A percentile compares a stretch with the other conserved stretches of the same genome.
Evolutionary conservation across 2,113 vertebrate genomes (phyloP).

Genomic region (Paralichthys olivaceus): DNA sequence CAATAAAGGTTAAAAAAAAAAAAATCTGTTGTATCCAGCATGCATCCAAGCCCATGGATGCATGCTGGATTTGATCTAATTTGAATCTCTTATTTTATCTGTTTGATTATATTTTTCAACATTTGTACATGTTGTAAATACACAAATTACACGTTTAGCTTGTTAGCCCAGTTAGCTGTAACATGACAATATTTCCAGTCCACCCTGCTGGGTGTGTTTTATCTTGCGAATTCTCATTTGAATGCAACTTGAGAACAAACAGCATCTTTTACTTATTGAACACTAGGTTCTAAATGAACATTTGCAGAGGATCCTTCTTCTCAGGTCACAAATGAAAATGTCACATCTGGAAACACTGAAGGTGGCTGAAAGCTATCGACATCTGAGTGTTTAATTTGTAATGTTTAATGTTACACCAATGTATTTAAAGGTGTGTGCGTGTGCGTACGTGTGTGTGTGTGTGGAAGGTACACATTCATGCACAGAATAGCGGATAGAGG

Average conservation of each 20-base stretch:
- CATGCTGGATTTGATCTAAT: too few relatives aligned
- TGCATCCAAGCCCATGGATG: too few relatives aligned
- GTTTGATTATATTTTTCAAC: too few relatives aligned
- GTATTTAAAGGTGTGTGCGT: background rate
- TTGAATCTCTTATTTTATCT: too few relatives aligned
- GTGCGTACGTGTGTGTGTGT: background rate
- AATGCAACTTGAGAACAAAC: background rate
- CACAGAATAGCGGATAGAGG: background rate
- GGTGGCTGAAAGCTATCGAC: background rate
- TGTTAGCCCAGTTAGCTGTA: too few relatives aligned
- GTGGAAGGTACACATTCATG: background rate
- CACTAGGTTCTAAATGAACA: background rate
- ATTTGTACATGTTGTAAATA: too few relatives aligned
- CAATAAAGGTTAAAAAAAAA: too few relatives aligned
- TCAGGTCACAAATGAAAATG: too few relatives aligned
- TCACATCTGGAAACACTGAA: background rate
- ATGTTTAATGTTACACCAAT: background rate
- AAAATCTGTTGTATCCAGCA: too few relatives aligned
- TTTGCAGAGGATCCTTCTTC: too few relatives aligned
- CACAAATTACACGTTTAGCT: too few relatives aligned
- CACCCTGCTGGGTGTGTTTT: background rate
- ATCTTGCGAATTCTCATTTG: constrained; percentile 19
- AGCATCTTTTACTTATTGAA: background rate
- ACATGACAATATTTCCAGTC: too few relatives aligned
- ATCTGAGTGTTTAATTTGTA: background rate